Percentiles rank a stretch among this genome's conserved stretches.
Conservation (phyloP, 30 jellyfish, hydroid and myxozoan genomes). For the Aurelia sp. region DNA sequence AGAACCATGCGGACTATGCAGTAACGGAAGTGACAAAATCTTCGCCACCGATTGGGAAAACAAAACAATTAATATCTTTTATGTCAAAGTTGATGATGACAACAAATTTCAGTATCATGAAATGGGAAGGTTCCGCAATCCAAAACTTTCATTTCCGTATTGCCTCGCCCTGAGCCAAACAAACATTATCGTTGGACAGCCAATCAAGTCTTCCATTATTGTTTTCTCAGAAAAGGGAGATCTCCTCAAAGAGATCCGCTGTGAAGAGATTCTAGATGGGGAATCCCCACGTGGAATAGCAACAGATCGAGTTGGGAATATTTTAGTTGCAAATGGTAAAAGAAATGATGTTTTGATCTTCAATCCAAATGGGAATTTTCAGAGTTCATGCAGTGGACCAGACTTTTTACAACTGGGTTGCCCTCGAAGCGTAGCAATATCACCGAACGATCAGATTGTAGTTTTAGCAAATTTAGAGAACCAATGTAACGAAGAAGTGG, state of each 20-base stretch:
- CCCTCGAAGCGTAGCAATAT: background rate
- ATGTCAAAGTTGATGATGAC: background rate
- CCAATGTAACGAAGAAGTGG: slow-evolving; percentile 11
- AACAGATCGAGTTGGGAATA: slow-evolving; percentile 4
- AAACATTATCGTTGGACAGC: background rate
- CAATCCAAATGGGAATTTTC: background rate
- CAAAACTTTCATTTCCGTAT: background rate
- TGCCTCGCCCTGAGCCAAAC: background rate
- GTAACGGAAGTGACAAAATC: background rate
- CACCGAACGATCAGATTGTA: background rate
- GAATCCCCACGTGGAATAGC: slow-evolving; percentile 38
- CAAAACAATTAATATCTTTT: background rate
- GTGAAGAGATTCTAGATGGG: background rate
- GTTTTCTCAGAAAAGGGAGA: slow-evolving; percentile 13
- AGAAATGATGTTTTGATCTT: slow-evolving; percentile 6
- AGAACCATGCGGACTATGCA: slow-evolving; percentile 14
- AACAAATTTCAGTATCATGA: too few species aligned
- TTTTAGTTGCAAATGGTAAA: slow-evolving; percentile 2
- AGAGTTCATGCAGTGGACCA: background rate
- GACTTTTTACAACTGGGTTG: background rate
- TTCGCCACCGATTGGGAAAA: slow-evolving; percentile 18
- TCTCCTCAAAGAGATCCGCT: slow-evolving; percentile 8
- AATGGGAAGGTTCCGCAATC: too few species aligned
- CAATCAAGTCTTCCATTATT: slow-evolving; percentile 1
- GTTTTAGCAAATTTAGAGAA: background rate